Evolutionary conservation across 2,113 vertebrate species (phyloP).

Genomic region (Ondatra zibethicus): DNA sequence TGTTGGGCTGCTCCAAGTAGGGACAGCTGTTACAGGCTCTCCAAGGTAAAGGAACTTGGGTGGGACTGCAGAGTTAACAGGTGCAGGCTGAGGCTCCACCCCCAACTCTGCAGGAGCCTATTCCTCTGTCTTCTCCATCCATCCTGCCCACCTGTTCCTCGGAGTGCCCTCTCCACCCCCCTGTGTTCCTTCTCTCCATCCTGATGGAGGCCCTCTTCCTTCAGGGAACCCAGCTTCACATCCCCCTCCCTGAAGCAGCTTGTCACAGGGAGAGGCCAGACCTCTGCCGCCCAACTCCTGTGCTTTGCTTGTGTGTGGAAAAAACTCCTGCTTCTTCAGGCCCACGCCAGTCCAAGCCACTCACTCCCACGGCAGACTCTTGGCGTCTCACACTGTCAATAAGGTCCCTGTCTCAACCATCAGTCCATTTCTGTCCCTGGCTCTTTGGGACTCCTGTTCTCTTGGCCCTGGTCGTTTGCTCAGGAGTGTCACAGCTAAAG

Average conservation of each 20-base stretch:
- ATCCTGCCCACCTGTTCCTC: accelerated
- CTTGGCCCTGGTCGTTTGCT: background rate
- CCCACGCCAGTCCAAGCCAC: background rate
- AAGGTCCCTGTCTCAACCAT: background rate
- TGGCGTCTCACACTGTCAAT: background rate
- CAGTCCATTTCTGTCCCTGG: background rate
- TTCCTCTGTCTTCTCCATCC: background rate
- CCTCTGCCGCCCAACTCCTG: background rate
- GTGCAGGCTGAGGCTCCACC: background rate
- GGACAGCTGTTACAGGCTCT: too few species aligned
- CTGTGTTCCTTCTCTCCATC: background rate
- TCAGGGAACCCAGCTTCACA: background rate
- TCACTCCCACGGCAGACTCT: background rate
- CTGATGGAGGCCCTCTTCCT: background rate
- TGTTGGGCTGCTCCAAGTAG: too few species aligned
- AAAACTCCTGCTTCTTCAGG: background rate
- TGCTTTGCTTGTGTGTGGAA: background rate
- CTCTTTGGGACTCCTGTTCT: background rate
- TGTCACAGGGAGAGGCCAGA: background rate
- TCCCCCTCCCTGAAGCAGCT: background rate
- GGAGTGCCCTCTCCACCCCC: background rate
- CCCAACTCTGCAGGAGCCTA: accelerated
- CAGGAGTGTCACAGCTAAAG: accelerated
- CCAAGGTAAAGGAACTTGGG: background rate
- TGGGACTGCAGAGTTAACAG: background rate